Conservation (phyloP, 2,888 invertebrate genomes). For the Acleris emargana region DNA sequence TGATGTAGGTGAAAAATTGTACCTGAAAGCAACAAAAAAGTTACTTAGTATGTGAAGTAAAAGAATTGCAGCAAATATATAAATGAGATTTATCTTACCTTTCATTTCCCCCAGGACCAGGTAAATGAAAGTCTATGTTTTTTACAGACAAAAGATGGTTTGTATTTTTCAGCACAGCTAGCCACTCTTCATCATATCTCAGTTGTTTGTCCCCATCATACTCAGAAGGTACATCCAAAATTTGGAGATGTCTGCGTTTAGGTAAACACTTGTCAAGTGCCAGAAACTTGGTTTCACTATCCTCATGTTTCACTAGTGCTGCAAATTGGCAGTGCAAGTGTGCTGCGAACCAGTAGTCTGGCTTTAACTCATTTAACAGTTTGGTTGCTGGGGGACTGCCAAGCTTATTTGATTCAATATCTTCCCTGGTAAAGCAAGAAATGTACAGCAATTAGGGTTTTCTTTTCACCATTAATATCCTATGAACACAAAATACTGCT, state of each 20-base stretch:
- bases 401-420: conserved; percentile 91
- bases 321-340: conserved; percentile 98
- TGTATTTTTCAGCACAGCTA: conserved; percentile 93
- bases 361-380: conserved; percentile 90
- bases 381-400: conserved; percentile 95
- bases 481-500: background rate
- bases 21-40: conserved; percentile 74
- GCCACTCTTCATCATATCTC: conserved; percentile 96
- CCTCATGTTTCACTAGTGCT: conserved; percentile 90
- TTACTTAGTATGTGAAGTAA: background rate
- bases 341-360: conserved; percentile 97
- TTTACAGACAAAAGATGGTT: conserved; percentile 93
- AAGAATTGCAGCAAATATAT: background rate
- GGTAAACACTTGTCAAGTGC: conserved; percentile 99
- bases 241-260: conserved; percentile 93
- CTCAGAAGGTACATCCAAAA: conserved; percentile 86
- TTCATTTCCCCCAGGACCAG: conserved; percentile 88
- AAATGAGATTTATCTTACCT: conserved; percentile 70
- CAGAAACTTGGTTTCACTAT: conserved; percentile 89
- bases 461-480: background rate
- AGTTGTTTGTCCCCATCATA: conserved; percentile 81
- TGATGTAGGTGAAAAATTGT: conserved; percentile 88
- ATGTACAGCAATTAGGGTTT: conserved; percentile 7
- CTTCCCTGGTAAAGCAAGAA: conserved; percentile 84
- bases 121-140: conserved; percentile 89